Evolutionary conservation across 2,113 vertebrate species (phyloP).

Genomic region (Caranx ignobilis): DNA sequence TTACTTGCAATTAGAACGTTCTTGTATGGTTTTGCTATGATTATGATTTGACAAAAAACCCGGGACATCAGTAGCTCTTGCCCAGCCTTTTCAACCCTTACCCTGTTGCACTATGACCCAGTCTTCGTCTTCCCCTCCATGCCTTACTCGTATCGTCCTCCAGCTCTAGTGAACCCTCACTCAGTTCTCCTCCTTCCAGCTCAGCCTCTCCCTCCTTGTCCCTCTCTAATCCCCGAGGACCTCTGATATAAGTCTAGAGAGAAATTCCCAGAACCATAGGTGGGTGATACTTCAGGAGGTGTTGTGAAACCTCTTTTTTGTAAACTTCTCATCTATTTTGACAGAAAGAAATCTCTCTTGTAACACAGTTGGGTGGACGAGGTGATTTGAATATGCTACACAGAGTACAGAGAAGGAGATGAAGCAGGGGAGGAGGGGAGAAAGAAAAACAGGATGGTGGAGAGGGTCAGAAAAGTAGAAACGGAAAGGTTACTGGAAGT

Average conservation of each 20-base stretch:
- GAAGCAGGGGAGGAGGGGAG: background rate
- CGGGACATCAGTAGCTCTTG: background rate
- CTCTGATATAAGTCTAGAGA: background rate
- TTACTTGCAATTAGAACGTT: slow-evolving; percentile 10
- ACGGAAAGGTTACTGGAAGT: slow-evolving; percentile 48
- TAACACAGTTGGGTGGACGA: slow-evolving; percentile 30
- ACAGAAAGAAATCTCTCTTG: slow-evolving; percentile 39
- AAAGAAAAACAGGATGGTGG: slow-evolving; percentile 12
- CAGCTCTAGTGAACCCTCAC: slow-evolving; percentile 32
- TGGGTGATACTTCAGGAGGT: slow-evolving; percentile 15
- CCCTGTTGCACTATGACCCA: background rate
- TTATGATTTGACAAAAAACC: too few relatives aligned
- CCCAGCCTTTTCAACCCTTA: background rate
- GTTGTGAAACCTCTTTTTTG: slow-evolving; percentile 19
- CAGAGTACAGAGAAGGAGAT: background rate
- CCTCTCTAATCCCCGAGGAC: slow-evolving; percentile 8
- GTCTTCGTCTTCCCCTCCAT: background rate
- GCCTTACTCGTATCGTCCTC: slow-evolving; percentile 1
- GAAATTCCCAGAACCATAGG: slow-evolving; percentile 38
- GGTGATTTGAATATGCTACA: slow-evolving; percentile 10
- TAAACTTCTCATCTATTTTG: slow-evolving; percentile 39
- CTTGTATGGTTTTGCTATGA: background rate
- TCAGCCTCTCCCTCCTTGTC: slow-evolving; percentile 11
- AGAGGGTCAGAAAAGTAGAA: slow-evolving; percentile 5
- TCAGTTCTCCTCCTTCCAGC: slow-evolving; percentile 1